Evolutionary conservation across 2,797 vertebrate species (phyloP).

Genomic region (Xenentodon cancila): DNA sequence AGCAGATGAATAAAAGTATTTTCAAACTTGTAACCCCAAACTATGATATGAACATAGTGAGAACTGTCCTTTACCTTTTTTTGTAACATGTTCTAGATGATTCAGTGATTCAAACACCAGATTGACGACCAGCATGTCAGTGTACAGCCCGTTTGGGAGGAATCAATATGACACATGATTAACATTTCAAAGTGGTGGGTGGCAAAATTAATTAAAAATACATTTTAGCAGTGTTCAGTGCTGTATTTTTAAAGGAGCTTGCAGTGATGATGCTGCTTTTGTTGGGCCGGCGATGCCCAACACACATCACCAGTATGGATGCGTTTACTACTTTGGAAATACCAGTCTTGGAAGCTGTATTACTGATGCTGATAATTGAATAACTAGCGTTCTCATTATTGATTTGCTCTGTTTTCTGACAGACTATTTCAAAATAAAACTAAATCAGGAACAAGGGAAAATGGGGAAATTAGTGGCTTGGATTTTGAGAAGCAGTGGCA

Average conservation of each 20-base stretch:
- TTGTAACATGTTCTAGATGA: too few species aligned
- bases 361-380: conserved; percentile 7
- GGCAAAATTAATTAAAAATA: neutral
- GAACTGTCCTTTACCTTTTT: too few species aligned
- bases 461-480: conserved; percentile 11
- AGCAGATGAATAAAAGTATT: too few species aligned
- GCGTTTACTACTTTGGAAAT: conserved; percentile 7
- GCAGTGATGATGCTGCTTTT: neutral
- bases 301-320: neutral
- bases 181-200: too few species aligned
- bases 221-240: neutral
- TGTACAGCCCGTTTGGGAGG: too few species aligned
- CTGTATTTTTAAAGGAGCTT: neutral
- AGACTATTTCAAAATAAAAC: conserved; percentile 13
- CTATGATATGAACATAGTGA: too few species aligned
- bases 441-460: conserved; percentile 2
- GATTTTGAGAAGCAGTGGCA: conserved; percentile 10
- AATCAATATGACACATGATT: too few species aligned
- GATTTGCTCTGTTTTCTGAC: neutral
- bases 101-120: too few species aligned
- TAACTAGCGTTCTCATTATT: conserved; percentile 1
- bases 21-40: too few species aligned
- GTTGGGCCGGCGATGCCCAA: neutral
- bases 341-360: neutral
- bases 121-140: too few species aligned